phyloP scores from a whole-genome alignment of 2,113 vertebrate genomes.

The western clawed frog (Xenopus tropicalis) region UCB_Xtro_10.0 CM004448.2:58252501-58253000 shows the following conservation, averaged over 20 bases:
- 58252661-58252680: conserved; percentile 16
- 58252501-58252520: neutral
- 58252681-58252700: conserved; percentile 33
- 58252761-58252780: neutral
- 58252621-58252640: conserved; percentile 25
- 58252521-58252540: neutral
- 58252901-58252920: conserved; percentile 14
- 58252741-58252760: conserved; percentile 34
- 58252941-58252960: conserved; percentile 17
- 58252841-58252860: neutral
- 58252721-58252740: conserved; percentile 11
- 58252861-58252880: neutral
- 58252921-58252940: conserved; percentile 31
- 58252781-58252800: neutral
- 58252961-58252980: conserved; percentile 19
- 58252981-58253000: conserved; percentile 17
- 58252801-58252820: neutral
- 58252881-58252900: conserved; percentile 8
- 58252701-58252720: neutral
- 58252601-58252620: conserved; percentile 36
- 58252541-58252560: neutral
- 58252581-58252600: conserved; percentile 13
- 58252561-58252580: conserved; percentile 13
- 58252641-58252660: conserved; percentile 27
- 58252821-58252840: neutral